Conservation (phyloP, 35 echinoderm and acorn worm genomes). For the Heliocidaris tuberculata region DNA sequence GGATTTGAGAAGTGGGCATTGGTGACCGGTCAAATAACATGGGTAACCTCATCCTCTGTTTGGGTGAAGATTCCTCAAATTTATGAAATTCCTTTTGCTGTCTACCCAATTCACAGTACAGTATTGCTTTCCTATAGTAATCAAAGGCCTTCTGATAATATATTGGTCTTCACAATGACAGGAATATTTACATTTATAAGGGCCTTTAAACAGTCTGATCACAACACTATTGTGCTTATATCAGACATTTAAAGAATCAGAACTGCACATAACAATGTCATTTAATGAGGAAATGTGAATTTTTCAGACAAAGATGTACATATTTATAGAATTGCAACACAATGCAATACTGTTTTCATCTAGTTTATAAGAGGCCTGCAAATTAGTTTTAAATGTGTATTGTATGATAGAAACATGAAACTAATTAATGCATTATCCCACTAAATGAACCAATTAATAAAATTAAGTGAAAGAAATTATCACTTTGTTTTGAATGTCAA, state of each 20-base stretch:
- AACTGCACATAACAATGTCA: neutral
- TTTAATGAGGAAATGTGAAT: neutral
- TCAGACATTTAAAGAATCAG: neutral
- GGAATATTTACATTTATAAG: neutral
- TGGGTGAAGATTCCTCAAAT: conserved; percentile 25
- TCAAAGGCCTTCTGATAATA: neutral
- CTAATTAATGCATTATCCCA: neutral
- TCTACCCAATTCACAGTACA: neutral
- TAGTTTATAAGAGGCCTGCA: neutral
- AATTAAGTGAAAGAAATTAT: neutral
- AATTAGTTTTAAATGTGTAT: conserved; percentile 14
- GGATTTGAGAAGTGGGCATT: neutral
- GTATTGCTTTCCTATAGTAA: neutral
- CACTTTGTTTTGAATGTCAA: neutral
- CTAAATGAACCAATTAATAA: neutral
- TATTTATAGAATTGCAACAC: neutral
- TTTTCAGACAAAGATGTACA: neutral
- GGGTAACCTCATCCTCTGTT: neutral
- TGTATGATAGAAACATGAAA: neutral
- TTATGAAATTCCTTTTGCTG: neutral
- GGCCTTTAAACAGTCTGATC: neutral
- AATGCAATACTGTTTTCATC: neutral
- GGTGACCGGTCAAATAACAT: conserved; percentile 9
- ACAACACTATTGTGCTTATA: too few relatives aligned
- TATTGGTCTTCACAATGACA: neutral